Base-by-base conservation (phyloP, 2,797 vertebrate species). In the Falco columbarius region DNA sequence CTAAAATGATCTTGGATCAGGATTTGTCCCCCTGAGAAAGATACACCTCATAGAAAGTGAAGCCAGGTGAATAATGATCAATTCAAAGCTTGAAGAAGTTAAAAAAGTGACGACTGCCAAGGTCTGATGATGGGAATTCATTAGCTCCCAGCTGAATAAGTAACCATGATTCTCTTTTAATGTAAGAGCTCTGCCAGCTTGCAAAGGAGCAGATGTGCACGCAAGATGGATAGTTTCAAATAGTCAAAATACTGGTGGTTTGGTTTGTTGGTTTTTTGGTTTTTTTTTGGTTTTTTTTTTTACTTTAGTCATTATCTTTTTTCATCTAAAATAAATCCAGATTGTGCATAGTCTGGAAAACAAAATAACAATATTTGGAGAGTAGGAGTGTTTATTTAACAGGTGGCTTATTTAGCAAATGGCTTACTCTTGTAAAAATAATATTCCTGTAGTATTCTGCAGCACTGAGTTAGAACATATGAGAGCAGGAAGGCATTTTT, bases 301-400 rank as follows among this genome's bases (percentile, higher is more conserved):
- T 63, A 40, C 62, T 52, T 73, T 44, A 36, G 82, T 61, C 92
- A 91, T 96, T 93, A 93, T 92, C 83, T 85, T 84, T 93, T 92
- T 92, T 85, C 86, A 92, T 96, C 89, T 82, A 73, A 93, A 96
- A 95, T 93, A 97, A 95, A 89, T 85, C 94, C 95, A 97, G 95
- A 93, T 96, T 97, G 95, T 89, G 84, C 86, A 89, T 65, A 74
- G 71, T 59, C 79, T 95, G 84, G 79, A 89, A 97, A 96, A 93
- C 55, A 94, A 95, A 96, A 91, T 81, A 87, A 75, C 94, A 95
- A 91, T 97, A 89, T 96, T 96, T 94, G 84, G 74, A 80, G 91
- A 90, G 86, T 40, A 81, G 89, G 92, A 94, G 92, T 82, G 92
- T 89, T 94, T 92, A 82, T 93, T 94, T 96, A 95, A 80, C 93